Conservation (phyloP, 1,140 invertebrate genomes). For the Chymomyza costata region DNA sequence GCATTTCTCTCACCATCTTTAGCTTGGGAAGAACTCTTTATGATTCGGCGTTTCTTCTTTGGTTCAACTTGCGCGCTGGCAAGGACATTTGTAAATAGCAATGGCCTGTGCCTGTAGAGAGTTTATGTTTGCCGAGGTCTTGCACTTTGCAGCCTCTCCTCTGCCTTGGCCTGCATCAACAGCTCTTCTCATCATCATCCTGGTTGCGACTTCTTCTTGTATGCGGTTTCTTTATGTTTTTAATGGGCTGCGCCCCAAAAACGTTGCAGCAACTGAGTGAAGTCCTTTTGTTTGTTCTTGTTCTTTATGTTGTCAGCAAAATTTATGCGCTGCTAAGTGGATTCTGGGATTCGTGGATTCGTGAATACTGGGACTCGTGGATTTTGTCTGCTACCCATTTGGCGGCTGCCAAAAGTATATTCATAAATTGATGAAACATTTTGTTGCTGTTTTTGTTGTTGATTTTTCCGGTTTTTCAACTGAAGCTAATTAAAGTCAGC, state of each 20-base stretch:
- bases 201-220: constrained; percentile 40
- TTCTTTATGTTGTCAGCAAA: constrained; percentile 59
- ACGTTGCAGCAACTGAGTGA: constrained; percentile 60
- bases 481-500: no score
- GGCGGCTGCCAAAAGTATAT: constrained; percentile 20
- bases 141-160: constrained; percentile 19
- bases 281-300: constrained; percentile 66
- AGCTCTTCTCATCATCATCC: no score
- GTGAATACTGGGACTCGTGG: no score
- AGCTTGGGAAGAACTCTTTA: constrained; percentile 38
- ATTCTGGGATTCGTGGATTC: no score
- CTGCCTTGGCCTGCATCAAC: no score
- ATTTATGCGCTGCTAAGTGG: constrained; percentile 71
- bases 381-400: constrained; percentile 32
- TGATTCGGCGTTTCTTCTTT: constrained; percentile 38
- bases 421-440: no score
- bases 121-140: constrained; percentile 47
- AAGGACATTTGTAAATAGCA: constrained; percentile 66
- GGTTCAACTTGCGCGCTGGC: constrained; percentile 38
- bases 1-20: constrained; percentile 56
- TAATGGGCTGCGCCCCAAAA: constrained; percentile 23
- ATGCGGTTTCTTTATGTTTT: constrained; percentile 34
- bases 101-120: constrained; percentile 19
- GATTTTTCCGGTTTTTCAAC: no score
- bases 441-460: constrained; percentile 31